A percentile compares a stretch with the other conserved stretches of the same genome.
phyloP scores from a whole-genome alignment of 1,140 invertebrate genomes.

The Scaptomyza montana region DNA sequence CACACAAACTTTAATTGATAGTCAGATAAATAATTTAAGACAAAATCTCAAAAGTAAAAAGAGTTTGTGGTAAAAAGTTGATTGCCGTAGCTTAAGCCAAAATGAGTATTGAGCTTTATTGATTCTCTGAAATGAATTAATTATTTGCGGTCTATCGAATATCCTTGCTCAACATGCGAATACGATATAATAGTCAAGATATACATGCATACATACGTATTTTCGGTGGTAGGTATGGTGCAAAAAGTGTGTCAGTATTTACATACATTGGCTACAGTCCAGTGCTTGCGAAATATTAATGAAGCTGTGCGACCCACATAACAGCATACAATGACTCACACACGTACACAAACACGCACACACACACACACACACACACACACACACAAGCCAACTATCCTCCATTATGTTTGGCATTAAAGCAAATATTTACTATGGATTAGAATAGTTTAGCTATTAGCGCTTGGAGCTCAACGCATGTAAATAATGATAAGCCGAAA shows the following conservation, averaged over 20 bases:
- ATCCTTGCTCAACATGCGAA: constrained; percentile 6
- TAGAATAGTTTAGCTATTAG: constrained; percentile 60
- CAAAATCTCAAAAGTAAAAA: constrained; percentile 4
- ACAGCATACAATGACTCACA: constrained; percentile 13
- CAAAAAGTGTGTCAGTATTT: constrained; percentile 42
- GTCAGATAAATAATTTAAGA: constrained; percentile 31
- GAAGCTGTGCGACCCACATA: constrained; percentile 46
- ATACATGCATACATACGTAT: background rate
- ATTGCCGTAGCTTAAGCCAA: constrained; percentile 19
- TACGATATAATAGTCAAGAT: background rate
- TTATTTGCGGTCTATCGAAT: constrained; percentile 43
- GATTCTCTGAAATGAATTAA: constrained; percentile 44
- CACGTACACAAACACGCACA: constrained; percentile 11
- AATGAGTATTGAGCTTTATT: constrained; percentile 26
- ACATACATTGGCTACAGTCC: constrained; percentile 32
- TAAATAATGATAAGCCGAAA: constrained; percentile 74
- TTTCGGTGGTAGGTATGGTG: background rate
- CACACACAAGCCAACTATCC: constrained; percentile 2
- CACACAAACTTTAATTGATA: constrained; percentile 26
- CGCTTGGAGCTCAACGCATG: constrained; percentile 40
- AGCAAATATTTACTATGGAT: constrained; percentile 61
- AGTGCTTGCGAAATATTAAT: constrained; percentile 45
- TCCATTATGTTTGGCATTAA: constrained; percentile 42
- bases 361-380: background rate
- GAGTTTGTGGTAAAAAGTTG: constrained; percentile 19